Base-by-base conservation (phyloP, 2,797 vertebrate species). In the Pitangus sulphuratus region DNA sequence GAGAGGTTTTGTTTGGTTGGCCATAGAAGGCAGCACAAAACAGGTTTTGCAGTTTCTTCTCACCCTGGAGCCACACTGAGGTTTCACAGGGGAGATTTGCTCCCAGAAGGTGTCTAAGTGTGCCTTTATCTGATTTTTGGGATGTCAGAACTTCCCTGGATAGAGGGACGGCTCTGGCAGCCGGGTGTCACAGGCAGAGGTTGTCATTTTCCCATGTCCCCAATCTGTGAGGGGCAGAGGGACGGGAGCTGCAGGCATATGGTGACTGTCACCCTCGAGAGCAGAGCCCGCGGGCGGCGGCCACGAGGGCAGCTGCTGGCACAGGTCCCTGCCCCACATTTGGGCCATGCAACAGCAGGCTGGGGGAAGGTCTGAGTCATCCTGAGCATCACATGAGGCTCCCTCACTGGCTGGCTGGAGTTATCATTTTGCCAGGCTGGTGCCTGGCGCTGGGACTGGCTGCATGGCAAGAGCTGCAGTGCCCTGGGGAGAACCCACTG, bases 301-400 rank as follows among this genome's bases (percentile, higher is more conserved):
- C 68, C 2, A 2, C 51, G 1, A 4, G 47, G 68, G 40, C 87
- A 80, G 83, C 79, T 85, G 84, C 66, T 92, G 10, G 9, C 87
- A 61, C 9, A 42, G 84, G 66, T 6, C 4, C 39, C 58, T 65
- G 77, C 72, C 91, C 1, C 3, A 31, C 3, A 0, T 35, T 62
- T 5, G 44, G 72, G 72, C 80, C 11, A 0, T 13, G 64, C 2
- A 2, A 9, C 87, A 87, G 94, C 84, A 64, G 94, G 11, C 13
- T 71, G 90, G 60, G 82, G 83, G 89, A 60, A 95, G 82, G 31
- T 53, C 93, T 95, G 95, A 96, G 78, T 94, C 93, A 94, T 78
- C 61, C 81, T 48, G 57, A 2, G 5, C 81, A 48, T 75, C 89
- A 64, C 89, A 53, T 21, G 50, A 26, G 14, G 70, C 84, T 88